Evolutionary conservation across 2,797 vertebrate species (phyloP), one percentile per base, ranked within the genome.

Genomic region (Lithobates sylvaticus): DNA sequence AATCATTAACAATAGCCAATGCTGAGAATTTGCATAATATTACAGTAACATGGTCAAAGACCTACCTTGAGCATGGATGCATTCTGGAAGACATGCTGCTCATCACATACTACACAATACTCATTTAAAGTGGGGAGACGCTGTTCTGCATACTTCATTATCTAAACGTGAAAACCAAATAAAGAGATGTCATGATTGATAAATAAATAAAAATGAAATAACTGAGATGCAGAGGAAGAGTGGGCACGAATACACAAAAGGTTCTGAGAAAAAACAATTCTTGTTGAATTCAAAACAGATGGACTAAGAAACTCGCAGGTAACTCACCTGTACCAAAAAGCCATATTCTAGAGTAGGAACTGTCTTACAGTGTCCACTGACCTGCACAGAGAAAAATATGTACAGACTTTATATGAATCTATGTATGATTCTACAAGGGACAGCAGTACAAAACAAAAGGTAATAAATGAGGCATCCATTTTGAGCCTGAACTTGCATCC

Each of bases 91-190:
- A 99, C 98, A 42, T 99, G 98, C 94, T 99, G 98, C 87, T 99
- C 98, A 0, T 99, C 98, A 84, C 98, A 99, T 80, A 99, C 98
- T 92, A 99, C 98, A 0, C 98, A 99, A 94, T 99, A 99, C 89
- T 99, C 98, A 0, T 99, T 99, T 89, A 99, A 92, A 0, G 98
- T 99, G 0, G 98, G 98, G 86, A 99, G 97, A 88, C 98, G 96
- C 95, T 99, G 98, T 91, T 99, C 98, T 0, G 98, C 98, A 36
- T 99, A 99, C 91, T 99, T 99, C 98, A 99, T 99, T 89, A 99
- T 99, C 98, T 99, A 91, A 34, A 26, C 8, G 1, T 54, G 10
- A 68, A 18, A 65, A n/a, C 13, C 27, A 27, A 68, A 26, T 23
- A 18, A 3, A 1, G 5, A 16, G 58, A 36, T 39, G 89, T 85